Conservation (phyloP, 2,888 invertebrate genomes). For the Tuberolachnus salignus region DNA sequence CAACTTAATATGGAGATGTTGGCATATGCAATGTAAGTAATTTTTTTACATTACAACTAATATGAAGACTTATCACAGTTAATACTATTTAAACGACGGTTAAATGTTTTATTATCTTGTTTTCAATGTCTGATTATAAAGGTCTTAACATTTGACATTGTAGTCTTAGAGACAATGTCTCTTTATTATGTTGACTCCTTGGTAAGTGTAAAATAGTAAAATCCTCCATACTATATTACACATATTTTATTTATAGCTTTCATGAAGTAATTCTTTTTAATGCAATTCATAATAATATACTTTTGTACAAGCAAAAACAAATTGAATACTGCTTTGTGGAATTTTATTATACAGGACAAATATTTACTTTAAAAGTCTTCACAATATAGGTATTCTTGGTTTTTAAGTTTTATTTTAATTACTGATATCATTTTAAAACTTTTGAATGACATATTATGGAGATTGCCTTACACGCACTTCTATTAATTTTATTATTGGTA, state of each 20-base stretch:
- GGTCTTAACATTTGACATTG: conserved; percentile 52
- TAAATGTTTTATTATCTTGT: conserved; percentile 42
- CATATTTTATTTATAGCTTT: conserved; percentile 6
- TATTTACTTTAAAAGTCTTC: neutral
- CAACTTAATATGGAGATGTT: conserved; percentile 99
- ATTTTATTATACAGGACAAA: neutral
- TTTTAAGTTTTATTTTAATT: conserved; percentile 13
- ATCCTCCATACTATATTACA: conserved; percentile 4
- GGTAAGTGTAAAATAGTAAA: conserved; percentile 31
- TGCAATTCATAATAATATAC: neutral
- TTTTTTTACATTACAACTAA: conserved; percentile 58
- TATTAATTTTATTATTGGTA: neutral
- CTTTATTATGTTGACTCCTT: conserved; percentile 38
- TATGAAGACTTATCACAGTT: conserved; percentile 47
- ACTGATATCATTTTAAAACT: neutral
- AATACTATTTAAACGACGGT: conserved; percentile 43
- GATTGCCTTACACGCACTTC: neutral
- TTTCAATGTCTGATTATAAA: conserved; percentile 47
- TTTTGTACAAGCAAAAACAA: neutral
- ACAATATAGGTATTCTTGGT: neutral
- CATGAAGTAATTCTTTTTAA: neutral
- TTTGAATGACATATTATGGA: neutral
- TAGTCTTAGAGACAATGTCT: conserved; percentile 37
- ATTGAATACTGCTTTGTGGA: conserved; percentile 8
- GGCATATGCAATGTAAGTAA: conserved; percentile 96